A percentile compares a stretch with the other conserved stretches of the same genome.
phyloP scores from a whole-genome alignment of 2,113 vertebrate genomes.

The Amphilophus citrinellus region DNA sequence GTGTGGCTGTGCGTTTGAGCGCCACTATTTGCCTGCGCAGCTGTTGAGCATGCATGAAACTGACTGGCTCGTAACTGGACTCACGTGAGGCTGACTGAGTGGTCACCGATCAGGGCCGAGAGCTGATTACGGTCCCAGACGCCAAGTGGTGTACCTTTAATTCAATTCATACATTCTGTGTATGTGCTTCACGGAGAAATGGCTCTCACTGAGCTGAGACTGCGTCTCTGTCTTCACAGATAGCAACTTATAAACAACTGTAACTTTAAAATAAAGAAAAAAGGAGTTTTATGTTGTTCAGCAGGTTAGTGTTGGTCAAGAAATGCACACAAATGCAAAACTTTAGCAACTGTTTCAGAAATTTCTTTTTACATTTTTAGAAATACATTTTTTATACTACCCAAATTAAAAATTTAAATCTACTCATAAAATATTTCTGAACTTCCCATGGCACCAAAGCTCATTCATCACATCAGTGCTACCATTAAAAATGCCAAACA shows the following conservation, averaged over 20 bases:
- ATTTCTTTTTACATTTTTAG: too few relatives aligned
- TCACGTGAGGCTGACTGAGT: too few relatives aligned
- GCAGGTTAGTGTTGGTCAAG: not conserved
- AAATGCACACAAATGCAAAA: not conserved
- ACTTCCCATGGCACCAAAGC: not conserved
- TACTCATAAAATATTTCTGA: too few relatives aligned
- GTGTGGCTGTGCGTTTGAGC: not conserved
- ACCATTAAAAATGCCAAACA: not conserved
- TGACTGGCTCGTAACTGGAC: not conserved
- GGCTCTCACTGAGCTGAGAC: accelerated
- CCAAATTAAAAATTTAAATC: not conserved
- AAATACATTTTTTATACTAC: not conserved
- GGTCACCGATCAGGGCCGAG: too few relatives aligned
- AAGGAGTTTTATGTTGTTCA: not conserved
- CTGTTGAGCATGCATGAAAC: not conserved
- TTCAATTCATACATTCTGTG: not conserved
- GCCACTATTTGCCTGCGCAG: not conserved
- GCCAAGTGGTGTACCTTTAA: too few relatives aligned
- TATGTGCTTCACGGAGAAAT: not conserved
- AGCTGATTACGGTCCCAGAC: too few relatives aligned
- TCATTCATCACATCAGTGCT: not conserved
- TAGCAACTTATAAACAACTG: not conserved
- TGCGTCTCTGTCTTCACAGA: not conserved
- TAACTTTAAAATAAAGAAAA: too few relatives aligned
- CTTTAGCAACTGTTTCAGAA: not conserved